phyloP scores from a whole-genome alignment of 2,113 vertebrate genomes.

The Danio rerio region GRCz12tu NC_133183.1:62011001-62011500 shows the following conservation, averaged over 20 bases:
- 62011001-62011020: not conserved
- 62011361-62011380: too few species aligned
- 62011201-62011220: constrained; percentile 30
- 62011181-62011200: constrained; percentile 34
- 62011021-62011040: constrained; percentile 13
- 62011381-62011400: too few species aligned
- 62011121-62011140: not conserved
- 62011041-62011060: constrained; percentile 29
- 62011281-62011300: constrained; percentile 17
- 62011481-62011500: too few species aligned
- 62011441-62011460: too few species aligned
- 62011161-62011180: constrained; percentile 30
- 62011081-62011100: constrained; percentile 24
- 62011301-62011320: constrained; percentile 1
- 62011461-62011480: too few species aligned
- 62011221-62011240: not conserved
- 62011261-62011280: not conserved
- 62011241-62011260: constrained; percentile 19
- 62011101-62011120: constrained; percentile 15
- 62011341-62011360: not conserved
- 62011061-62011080: constrained; percentile 36
- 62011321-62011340: not conserved
- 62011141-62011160: not conserved
- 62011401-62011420: too few species aligned
- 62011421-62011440: too few species aligned